Evolutionary conservation across 2,888 invertebrate species (phyloP), one percentile per base, ranked within the genome.

Genomic region (Drosophila lutescens): DNA sequence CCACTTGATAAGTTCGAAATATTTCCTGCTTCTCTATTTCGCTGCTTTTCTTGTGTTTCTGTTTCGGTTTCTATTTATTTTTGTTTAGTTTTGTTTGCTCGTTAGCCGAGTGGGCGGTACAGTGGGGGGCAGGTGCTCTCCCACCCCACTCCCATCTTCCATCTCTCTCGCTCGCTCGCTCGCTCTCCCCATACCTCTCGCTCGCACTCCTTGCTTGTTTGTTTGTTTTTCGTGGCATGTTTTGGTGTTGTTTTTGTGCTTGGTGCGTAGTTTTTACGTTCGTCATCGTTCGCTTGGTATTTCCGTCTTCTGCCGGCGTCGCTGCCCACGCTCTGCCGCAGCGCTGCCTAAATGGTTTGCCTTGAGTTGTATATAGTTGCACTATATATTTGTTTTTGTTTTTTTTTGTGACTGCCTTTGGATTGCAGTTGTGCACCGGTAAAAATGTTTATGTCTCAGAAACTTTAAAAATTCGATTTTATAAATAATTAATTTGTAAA

Each of bases 21-120:
- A 66, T 67, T 66, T 66, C 65, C 65, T 72, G 50, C 59, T 63
- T 72, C 67, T 66, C 68, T 69, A 53, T 60, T 62, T 62, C 50
- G 34, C 44, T 50, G 51, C 47, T 60, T 59, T 53, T 44, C 55
- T 57, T 63, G 32, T 54, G 61, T 61, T 51, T 66, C 54, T 73
- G 59, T 57, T 60, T 74, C 50, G 36, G 70, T 70, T 75, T 76
- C 59, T 76, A 81, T 81, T 83, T 87, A 79, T 85, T 88, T 83
- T 83, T 88, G 86, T 84, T 88, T 84, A 86, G 88, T 84, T 88
- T 88, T 86, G 85, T 85, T 85, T 88, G 85, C 85, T 85, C 88
- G 85, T 86, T 85, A 86, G 80, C 73, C 70, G 49, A 67, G 46
- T 38, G 56, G 59, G 57, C 20, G 53, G 49, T 49, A 40, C 47